Evolutionary conservation across 2,888 invertebrate genomes (phyloP).

Genomic region (Eledona agricola): DNA sequence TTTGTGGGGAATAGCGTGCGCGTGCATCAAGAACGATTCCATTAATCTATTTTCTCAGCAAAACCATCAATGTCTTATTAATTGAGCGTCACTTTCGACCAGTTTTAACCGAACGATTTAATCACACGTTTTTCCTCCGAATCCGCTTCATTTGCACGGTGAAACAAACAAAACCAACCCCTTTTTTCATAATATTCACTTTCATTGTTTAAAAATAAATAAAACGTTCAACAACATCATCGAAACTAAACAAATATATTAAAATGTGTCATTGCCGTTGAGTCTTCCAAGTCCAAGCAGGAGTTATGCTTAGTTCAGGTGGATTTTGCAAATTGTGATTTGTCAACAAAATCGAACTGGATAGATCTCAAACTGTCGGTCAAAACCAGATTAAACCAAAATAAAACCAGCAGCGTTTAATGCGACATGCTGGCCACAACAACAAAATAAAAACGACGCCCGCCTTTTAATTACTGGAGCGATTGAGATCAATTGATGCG

Average conservation of each 20-base stretch:
- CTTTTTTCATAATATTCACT: no score
- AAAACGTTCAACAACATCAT: not conserved
- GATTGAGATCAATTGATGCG: constrained; percentile 45
- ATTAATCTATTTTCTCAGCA: constrained; percentile 16
- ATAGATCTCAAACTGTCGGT: constrained; percentile 47
- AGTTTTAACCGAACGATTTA: constrained; percentile 17
- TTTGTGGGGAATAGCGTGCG: no score
- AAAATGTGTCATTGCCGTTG: no score
- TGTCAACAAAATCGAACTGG: constrained; percentile 43
- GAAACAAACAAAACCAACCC: no score
- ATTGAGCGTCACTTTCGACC: constrained; percentile 6
- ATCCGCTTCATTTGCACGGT: no score
- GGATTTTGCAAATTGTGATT: no score
- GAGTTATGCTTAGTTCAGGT: no score
- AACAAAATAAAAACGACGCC: constrained; percentile 14
- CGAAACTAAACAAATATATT: no score
- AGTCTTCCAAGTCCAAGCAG: no score
- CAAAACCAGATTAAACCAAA: constrained; percentile 51
- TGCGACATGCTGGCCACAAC: constrained; percentile 21
- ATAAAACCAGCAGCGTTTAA: constrained; percentile 25
- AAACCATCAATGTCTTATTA: no score
- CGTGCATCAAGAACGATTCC: constrained; percentile 30
- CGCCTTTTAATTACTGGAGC: constrained; percentile 37
- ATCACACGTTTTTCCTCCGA: no score
- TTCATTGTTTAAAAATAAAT: not conserved